phyloP scores from a whole-genome alignment of 1,140 invertebrate genomes.

The Lerema accius region DNA sequence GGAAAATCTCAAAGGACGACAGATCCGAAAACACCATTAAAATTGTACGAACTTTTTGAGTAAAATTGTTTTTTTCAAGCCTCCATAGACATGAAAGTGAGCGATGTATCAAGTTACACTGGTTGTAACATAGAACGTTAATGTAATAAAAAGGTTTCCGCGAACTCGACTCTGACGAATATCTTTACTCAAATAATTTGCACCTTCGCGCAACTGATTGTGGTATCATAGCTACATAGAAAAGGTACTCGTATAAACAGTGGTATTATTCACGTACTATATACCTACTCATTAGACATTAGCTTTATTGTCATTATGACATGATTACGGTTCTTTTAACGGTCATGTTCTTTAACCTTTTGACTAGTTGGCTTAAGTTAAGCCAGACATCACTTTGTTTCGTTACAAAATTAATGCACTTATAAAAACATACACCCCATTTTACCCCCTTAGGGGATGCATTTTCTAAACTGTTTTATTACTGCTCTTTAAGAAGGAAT shows the following conservation, averaged over 20 bases:
- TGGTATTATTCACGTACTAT: not conserved
- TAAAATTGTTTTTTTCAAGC: not conserved
- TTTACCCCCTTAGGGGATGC: too few relatives aligned
- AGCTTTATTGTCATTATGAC: too few relatives aligned
- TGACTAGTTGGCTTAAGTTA: too few relatives aligned
- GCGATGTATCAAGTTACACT: constrained; percentile 40
- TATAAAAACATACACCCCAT: too few relatives aligned
- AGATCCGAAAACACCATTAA: not conserved
- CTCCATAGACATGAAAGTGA: constrained; percentile 10
- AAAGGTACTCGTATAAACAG: not conserved
- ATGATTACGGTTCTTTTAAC: too few relatives aligned
- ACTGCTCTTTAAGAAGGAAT: too few relatives aligned
- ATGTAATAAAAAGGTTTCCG: constrained; percentile 61
- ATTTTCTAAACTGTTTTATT: too few relatives aligned
- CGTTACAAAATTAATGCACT: too few relatives aligned
- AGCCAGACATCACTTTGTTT: too few relatives aligned
- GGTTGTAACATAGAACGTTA: constrained; percentile 48
- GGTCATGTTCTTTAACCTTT: too few relatives aligned
- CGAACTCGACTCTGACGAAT: constrained; percentile 52
- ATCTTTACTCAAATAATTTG: constrained; percentile 68
- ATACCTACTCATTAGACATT: too few relatives aligned
- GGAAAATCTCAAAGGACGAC: too few relatives aligned
- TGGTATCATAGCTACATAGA: constrained; percentile 4
- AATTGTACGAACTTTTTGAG: not conserved
- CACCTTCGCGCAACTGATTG: constrained; percentile 33